A percentile compares a stretch with the other conserved stretches of the same genome.
These are phyloP conservation scores for Petromus typicus DNA, from an alignment of 2,113 vertebrate species.

Conservation along the genomic window DNA sequence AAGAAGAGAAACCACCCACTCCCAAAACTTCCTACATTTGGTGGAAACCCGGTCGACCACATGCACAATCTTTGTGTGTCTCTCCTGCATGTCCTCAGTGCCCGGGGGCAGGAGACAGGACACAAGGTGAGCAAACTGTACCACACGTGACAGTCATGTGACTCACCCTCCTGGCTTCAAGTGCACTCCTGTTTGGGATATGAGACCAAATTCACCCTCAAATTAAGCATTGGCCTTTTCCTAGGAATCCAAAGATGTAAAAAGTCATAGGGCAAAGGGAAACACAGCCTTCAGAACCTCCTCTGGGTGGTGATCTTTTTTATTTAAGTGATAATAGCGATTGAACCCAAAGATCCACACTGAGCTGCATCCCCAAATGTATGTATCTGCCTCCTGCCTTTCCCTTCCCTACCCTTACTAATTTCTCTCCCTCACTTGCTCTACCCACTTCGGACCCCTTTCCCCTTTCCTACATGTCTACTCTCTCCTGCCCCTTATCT, in stretches of 20 bases:
- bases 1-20: too few species aligned
- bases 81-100: neutral
- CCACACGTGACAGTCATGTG: neutral
- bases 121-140: neutral
- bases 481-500: neutral
- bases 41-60: neutral
- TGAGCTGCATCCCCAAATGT: neutral
- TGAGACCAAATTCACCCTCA: neutral
- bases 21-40: too few species aligned
- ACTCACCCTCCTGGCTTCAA: neutral
- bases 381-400: neutral
- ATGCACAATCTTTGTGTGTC: neutral
- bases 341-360: neutral
- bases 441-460: too few species aligned
- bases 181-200: neutral
- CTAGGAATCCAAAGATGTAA: neutral
- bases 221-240: neutral
- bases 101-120: neutral
- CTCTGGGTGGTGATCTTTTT: neutral
- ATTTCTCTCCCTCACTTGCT: neutral
- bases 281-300: neutral
- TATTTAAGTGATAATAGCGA: neutral
- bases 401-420: neutral
- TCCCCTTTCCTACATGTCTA: too few species aligned
- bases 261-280: neutral